Base-by-base conservation (phyloP, 2,797 vertebrate genomes). In the Hydrophis major region DNA sequence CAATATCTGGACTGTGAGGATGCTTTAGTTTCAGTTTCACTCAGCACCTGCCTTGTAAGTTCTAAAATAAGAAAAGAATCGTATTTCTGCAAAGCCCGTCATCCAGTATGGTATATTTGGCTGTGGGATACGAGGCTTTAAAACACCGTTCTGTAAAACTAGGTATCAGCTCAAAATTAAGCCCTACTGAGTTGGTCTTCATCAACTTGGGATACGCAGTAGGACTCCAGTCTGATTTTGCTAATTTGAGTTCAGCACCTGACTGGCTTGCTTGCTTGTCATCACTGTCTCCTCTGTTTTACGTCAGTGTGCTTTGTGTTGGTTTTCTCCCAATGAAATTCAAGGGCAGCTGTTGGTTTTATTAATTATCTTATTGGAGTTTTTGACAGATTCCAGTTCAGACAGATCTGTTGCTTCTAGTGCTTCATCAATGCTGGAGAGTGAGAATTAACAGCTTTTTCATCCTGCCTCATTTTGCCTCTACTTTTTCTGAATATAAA, bases 331-430 rank as follows among this genome's bases (percentile, higher is more conserved):
- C 91, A 86, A 56, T 83, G 86, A 14, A 0, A 0, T 0, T 4
- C 42, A 1, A 56, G 4, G 0, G 42, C 97, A 97, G 97, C 97
- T 97, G 97, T 97, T 88, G 94, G 69, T 86, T 93, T 95, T 93
- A 94, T 93, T 96, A 88, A 90, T 25, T 90, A 94, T 92, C 0
- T 91, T n/a, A 78, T 18, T 2, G 92, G 89, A 92, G 92, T 91
- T 28, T 2, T 69, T 95, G 95, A 94, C 95, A 94, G 47, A 0
- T 12, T 1, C 56, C 89, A 95, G 94, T 93, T 56, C 22, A 0
- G 4, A 37, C 95, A 94, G 22, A 0, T 0, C 88, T 32, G 55
- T 90, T 0, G 16, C 2, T n/a, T 90, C 57, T 6, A 37, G 13
- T 92, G 91, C 13, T n/a, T 92, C 4, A 93, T 90, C 93, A 92